phyloP scores from a whole-genome alignment of 2,797 vertebrate genomes.

The Xiphorhynchus erythropygius region DNA sequence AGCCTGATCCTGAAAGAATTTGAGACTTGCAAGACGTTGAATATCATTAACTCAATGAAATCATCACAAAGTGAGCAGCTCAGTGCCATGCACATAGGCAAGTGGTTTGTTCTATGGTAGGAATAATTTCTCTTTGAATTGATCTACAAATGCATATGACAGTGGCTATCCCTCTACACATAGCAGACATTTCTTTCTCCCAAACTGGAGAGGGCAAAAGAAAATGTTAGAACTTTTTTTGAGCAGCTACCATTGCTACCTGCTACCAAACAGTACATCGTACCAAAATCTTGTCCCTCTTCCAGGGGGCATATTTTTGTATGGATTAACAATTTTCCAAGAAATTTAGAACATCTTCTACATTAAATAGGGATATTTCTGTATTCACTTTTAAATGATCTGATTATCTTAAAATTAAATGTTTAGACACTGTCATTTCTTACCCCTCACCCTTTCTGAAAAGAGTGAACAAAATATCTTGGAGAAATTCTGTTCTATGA shows the following conservation, averaged over 20 bases:
- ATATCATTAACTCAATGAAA: not conserved
- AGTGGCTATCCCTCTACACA: not conserved
- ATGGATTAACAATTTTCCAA: not conserved
- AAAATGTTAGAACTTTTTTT: not conserved
- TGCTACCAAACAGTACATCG: not conserved
- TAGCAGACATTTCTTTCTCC: not conserved
- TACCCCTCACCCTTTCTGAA: not conserved
- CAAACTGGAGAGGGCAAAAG: not conserved
- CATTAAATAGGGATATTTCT: not conserved
- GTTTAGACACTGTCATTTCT: not conserved
- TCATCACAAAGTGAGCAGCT: not conserved
- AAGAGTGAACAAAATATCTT: not conserved
- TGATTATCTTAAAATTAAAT: not conserved
- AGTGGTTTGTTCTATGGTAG: not conserved
- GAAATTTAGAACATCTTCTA: not conserved
- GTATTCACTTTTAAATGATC: not conserved
- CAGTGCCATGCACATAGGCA: not conserved
- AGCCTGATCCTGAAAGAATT: not conserved
- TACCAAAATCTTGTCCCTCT: not conserved
- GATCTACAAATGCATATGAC: not conserved
- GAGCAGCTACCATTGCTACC: not conserved
- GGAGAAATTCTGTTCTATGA: not conserved
- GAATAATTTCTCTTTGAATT: slow-evolving; percentile 13
- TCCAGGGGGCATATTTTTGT: not conserved
- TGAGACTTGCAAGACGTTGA: not conserved